A percentile compares a stretch with the other conserved stretches of the same genome.
Evolutionary conservation across 2,888 invertebrate genomes (phyloP).

Genomic region (Isoperla grammatica): DNA sequence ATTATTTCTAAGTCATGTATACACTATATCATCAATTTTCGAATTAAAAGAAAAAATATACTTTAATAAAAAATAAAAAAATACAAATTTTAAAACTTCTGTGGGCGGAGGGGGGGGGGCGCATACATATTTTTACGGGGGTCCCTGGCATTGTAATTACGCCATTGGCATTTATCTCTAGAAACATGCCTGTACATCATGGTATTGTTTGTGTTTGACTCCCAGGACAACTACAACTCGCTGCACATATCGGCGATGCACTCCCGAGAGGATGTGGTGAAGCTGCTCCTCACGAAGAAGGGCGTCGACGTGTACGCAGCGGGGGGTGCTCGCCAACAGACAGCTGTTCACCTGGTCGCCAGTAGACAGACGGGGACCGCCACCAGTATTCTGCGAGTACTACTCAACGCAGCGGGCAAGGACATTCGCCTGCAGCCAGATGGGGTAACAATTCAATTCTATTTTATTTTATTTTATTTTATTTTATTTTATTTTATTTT

Average conservation of each 20-base stretch:
- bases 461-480: no score
- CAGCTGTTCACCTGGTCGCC: slow-evolving; percentile 92
- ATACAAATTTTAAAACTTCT: no score
- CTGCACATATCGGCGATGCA: slow-evolving; percentile 93
- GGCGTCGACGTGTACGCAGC: slow-evolving; percentile 88
- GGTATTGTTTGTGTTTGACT: slow-evolving; percentile 39
- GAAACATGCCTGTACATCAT: neutral
- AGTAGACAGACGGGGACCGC: slow-evolving; percentile 89
- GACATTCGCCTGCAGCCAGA: slow-evolving; percentile 83
- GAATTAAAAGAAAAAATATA: no score
- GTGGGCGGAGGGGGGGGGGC: no score
- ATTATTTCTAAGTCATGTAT: no score
- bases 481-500: slow-evolving; percentile 21
- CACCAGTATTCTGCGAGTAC: slow-evolving; percentile 79
- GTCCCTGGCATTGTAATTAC: no score
- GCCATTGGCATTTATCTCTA: neutral
- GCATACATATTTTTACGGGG: no score
- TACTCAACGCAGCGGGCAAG: slow-evolving; percentile 83
- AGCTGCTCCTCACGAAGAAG: slow-evolving; percentile 77
- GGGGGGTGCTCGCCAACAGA: slow-evolving; percentile 91
- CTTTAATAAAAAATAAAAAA: no score
- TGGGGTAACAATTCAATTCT: no score
- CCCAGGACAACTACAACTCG: slow-evolving; percentile 94
- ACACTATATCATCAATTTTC: no score
- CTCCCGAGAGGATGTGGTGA: slow-evolving; percentile 91